phyloP scores from a whole-genome alignment of 2,797 vertebrate species.

The Acrocephalus scirpaceus region DNA sequence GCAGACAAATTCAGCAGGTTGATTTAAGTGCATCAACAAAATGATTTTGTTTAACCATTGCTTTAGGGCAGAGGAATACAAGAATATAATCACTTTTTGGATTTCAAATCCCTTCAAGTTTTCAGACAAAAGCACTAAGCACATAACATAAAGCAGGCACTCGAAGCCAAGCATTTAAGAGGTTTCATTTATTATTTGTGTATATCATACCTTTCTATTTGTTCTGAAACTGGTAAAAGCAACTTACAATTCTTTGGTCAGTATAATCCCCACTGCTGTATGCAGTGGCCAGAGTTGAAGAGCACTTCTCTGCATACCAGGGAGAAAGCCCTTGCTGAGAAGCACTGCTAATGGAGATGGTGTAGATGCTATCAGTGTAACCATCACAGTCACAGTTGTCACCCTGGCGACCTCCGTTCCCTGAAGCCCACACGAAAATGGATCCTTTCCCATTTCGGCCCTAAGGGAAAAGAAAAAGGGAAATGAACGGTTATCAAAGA shows the following conservation, averaged over 20 bases:
- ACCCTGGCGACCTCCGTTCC: conserved; percentile 96
- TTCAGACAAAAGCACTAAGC: not conserved
- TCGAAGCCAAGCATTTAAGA: not conserved
- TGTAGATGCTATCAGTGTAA: conserved; percentile 98
- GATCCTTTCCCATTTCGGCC: conserved; percentile 96
- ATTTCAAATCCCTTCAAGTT: not conserved
- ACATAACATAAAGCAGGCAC: not conserved
- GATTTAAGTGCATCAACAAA: not conserved
- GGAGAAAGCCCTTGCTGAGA: conserved; percentile 97
- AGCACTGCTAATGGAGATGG: conserved; percentile 97
- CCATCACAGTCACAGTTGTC: conserved; percentile 98
- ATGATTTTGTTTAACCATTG: not conserved
- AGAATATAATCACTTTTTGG: not conserved
- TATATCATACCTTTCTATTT: not conserved
- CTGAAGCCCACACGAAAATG: conserved; percentile 98
- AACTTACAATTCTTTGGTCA: conserved; percentile 94
- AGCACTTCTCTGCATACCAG: conserved; percentile 99
- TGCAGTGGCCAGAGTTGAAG: conserved; percentile 94
- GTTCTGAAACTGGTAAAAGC: conserved; percentile 36
- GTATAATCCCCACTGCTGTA: conserved; percentile 99
- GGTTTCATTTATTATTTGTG: not conserved
- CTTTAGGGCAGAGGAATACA: not conserved
- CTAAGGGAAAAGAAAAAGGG: conserved; percentile 63
- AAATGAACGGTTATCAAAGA: not conserved
- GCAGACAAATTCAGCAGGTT: not conserved